Evolutionary conservation across 1,140 invertebrate species (phyloP).

Genomic region (Plectrocnemia conspersa): DNA sequence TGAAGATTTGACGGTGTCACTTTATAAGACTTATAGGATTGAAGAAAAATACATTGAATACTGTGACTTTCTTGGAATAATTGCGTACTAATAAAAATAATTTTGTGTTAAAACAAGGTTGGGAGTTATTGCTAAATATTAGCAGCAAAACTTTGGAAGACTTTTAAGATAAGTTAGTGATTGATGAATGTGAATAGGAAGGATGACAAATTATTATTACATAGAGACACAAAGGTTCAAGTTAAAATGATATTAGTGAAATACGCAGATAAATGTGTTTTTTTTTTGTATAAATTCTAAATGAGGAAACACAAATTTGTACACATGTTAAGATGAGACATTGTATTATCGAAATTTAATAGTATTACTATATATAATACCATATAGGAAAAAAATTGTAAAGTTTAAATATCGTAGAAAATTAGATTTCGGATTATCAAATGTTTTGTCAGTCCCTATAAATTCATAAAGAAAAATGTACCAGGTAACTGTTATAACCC

Average conservation of each 20-base stretch:
- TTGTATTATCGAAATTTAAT: not conserved
- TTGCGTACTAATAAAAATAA: too few relatives aligned
- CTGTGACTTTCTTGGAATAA: too few relatives aligned
- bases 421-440: conserved; percentile 17
- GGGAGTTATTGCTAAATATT: too few relatives aligned
- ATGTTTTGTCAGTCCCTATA: not conserved
- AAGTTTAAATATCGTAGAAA: not conserved
- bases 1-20: too few relatives aligned
- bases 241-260: not conserved
- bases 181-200: too few relatives aligned
- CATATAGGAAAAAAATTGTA: not conserved
- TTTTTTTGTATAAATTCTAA: not conserved
- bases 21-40: too few relatives aligned
- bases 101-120: too few relatives aligned
- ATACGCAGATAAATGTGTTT: not conserved
- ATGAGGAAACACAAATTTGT: not conserved
- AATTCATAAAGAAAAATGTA: not conserved
- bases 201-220: not conserved
- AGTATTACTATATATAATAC: not conserved
- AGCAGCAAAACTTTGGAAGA: too few relatives aligned
- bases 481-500: not conserved
- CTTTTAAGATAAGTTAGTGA: too few relatives aligned
- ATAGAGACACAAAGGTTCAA: not conserved
- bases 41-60: too few relatives aligned
- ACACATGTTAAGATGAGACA: not conserved